These are phyloP conservation scores for Syrphus vitripennis DNA, from an alignment of 2,888 invertebrate genomes.

Conservation along the genomic window DNA sequence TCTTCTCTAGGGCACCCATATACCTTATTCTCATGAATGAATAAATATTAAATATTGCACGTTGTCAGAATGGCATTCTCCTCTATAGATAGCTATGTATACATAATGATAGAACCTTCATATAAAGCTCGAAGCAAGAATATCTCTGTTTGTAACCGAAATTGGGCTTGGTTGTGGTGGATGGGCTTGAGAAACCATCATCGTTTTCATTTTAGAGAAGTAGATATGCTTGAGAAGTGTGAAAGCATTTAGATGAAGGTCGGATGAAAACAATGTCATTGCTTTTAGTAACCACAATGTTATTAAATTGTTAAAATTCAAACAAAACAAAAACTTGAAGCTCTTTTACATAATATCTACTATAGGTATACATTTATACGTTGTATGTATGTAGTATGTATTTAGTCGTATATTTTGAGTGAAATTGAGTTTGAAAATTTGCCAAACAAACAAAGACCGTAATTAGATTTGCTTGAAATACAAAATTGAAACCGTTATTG, in stretches of 20 bases:
- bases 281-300: constrained; percentile 60
- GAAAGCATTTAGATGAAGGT: constrained; percentile 65
- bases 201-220: background rate
- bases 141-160: constrained; percentile 6
- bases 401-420: background rate
- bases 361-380: background rate
- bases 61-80: constrained; percentile 59
- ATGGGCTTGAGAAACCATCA: background rate
- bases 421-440: constrained; percentile 48
- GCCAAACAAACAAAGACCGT: constrained; percentile 43
- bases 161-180: background rate
- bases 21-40: constrained; percentile 36
- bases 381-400: too few species aligned
- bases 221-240: constrained; percentile 33
- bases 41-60: constrained; percentile 69
- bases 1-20: background rate
- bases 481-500: constrained; percentile 52
- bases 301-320: constrained; percentile 53
- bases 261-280: constrained; percentile 65
- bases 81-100: background rate
- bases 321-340: constrained; percentile 6
- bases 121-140: constrained; percentile 1
- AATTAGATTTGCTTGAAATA: constrained; percentile 58
- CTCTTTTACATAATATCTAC: background rate
- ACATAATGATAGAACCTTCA: background rate